Evolutionary conservation across 2,797 vertebrate genomes (phyloP).

Genomic region (Benthosema pterotum): DNA sequence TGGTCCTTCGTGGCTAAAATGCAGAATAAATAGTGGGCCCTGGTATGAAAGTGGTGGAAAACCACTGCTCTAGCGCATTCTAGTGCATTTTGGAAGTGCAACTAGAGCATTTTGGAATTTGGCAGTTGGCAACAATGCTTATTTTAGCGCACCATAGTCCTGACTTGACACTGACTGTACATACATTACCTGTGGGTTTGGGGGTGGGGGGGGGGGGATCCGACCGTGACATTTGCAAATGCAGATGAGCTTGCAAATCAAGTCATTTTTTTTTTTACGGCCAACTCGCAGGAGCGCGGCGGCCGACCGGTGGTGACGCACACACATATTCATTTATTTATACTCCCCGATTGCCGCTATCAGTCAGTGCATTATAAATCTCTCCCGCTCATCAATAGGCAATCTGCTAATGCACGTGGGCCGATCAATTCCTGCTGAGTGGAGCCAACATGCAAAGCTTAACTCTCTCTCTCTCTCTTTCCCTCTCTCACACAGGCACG

Average conservation of each 20-base stretch:
- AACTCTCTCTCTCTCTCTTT: conserved; percentile 44
- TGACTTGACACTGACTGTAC: conserved; percentile 48
- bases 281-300: conserved; percentile 55
- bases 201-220: conserved; percentile 48
- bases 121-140: too few species aligned
- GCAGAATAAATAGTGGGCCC: too few species aligned
- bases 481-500: conserved; percentile 13
- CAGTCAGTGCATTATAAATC: conserved; percentile 80
- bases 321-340: conserved; percentile 81
- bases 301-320: conserved; percentile 42
- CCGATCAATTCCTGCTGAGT: conserved; percentile 79
- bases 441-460: conserved; percentile 63
- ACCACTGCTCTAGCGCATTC: too few species aligned
- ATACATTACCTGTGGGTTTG: conserved; percentile 38
- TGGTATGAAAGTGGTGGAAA: too few species aligned
- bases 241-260: conserved; percentile 79
- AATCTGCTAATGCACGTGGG: conserved; percentile 83
- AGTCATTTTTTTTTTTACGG: conserved; percentile 76
- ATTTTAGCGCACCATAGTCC: conserved; percentile 37
- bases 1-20: too few species aligned
- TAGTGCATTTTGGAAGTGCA: too few species aligned
- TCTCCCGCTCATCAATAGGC: conserved; percentile 81
- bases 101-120: too few species aligned
- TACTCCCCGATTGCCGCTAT: conserved; percentile 76
- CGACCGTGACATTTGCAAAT: conserved; percentile 74